Conservation (phyloP, 1,140 invertebrate species). For the Frieseomelitta varia region DNA sequence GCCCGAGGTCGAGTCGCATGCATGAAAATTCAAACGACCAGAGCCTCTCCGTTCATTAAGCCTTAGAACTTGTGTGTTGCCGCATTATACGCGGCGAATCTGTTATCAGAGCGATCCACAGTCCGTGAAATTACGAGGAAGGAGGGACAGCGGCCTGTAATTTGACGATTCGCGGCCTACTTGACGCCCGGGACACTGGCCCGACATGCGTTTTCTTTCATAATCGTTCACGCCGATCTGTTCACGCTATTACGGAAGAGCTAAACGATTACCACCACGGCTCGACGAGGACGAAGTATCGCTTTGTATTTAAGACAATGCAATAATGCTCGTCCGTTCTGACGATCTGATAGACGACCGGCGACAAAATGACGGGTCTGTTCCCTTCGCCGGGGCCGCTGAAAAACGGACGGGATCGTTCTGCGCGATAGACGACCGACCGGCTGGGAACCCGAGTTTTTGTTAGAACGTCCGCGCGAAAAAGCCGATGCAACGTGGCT, state of each 20-base stretch:
- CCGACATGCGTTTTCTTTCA: constrained; percentile 13
- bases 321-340: constrained; percentile 16
- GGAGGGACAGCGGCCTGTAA: constrained; percentile 48
- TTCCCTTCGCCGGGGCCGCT: constrained; percentile 6
- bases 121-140: constrained; percentile 61
- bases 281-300: background rate
- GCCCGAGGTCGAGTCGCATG: constrained; percentile 2
- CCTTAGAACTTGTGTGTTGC: background rate
- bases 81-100: background rate
- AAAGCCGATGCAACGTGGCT: background rate
- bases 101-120: constrained; percentile 49
- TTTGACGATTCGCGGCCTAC: constrained; percentile 58
- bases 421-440: constrained; percentile 30
- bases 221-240: constrained; percentile 40
- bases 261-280: constrained; percentile 15
- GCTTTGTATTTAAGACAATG: background rate
- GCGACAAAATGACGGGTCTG: constrained; percentile 51
- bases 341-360: constrained; percentile 23
- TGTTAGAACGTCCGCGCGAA: background rate
- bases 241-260: constrained; percentile 7
- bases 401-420: constrained; percentile 35
- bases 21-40: constrained; percentile 24
- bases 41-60: constrained; percentile 39
- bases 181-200: constrained; percentile 17
- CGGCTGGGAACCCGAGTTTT: constrained; percentile 31